Conservation (phyloP, 2,888 invertebrate genomes). For the Drosophila paramelanica region DNA sequence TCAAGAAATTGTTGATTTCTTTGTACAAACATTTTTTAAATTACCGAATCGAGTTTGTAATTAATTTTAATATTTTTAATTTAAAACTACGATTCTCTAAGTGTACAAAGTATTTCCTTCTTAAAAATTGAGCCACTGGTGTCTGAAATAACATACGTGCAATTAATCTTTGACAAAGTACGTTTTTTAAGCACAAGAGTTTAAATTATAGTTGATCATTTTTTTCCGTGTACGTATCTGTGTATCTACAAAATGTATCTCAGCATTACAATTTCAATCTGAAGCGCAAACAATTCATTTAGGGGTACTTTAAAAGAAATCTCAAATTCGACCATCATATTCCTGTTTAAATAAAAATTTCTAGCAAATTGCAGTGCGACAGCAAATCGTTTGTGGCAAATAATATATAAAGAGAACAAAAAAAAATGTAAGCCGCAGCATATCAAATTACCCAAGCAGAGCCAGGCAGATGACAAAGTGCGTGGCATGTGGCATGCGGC, state of each 20-base stretch:
- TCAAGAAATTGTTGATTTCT: too few species aligned
- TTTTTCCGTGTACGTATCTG: conserved; percentile 2
- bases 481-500: conserved; percentile 40
- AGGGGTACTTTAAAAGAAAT: conserved; percentile 27
- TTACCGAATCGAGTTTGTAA: too few species aligned
- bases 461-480: conserved; percentile 70
- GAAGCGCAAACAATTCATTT: conserved; percentile 49
- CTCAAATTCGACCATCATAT: conserved; percentile 56
- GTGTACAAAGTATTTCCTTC: too few species aligned
- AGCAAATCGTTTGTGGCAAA: conserved; percentile 76
- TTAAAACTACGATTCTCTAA: too few species aligned
- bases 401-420: conserved; percentile 52
- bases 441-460: conserved; percentile 70
- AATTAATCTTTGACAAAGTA: too few species aligned
- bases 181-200: too few species aligned
- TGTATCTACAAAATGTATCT: conserved; percentile 9
- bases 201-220: neutral
- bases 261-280: conserved; percentile 65
- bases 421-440: conserved; percentile 70
- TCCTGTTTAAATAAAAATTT: conserved; percentile 71
- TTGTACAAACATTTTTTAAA: too few species aligned
- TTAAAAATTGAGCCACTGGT: too few species aligned
- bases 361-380: conserved; percentile 61
- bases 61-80: too few species aligned
- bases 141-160: too few species aligned